Conservation (phyloP, 2,888 invertebrate species). For the Trypoxylon attenuatum region DNA sequence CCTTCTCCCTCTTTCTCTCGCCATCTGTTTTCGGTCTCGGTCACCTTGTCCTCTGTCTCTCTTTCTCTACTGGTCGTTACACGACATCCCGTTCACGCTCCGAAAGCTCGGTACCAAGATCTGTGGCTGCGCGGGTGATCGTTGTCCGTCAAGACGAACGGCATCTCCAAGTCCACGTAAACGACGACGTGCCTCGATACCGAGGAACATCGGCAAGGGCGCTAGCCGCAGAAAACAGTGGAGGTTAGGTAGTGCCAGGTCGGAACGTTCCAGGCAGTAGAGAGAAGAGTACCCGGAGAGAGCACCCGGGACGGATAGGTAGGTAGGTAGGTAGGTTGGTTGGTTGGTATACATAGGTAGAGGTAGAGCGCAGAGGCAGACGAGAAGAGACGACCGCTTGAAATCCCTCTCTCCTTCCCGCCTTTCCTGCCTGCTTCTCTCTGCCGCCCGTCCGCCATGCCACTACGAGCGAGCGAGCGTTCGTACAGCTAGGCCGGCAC, state of each 20-base stretch:
- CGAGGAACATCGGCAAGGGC: constrained; percentile 43
- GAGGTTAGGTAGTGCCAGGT: constrained; percentile 47
- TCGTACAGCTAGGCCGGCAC: constrained; percentile 72
- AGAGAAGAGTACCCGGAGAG: constrained; percentile 51
- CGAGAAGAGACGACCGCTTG: constrained; percentile 71
- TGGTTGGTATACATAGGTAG: constrained; percentile 45
- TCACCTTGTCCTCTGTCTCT: background rate
- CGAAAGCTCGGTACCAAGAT: constrained; percentile 17
- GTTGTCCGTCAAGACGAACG: constrained; percentile 44
- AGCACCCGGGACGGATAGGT: constrained; percentile 45
- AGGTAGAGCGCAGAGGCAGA: constrained; percentile 65
- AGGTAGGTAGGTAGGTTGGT: constrained; percentile 29
- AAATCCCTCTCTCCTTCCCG: constrained; percentile 71
- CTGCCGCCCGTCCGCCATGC: constrained; percentile 71
- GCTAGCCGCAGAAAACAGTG: constrained; percentile 41
- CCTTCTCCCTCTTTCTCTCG: background rate
- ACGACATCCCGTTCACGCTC: constrained; percentile 13
- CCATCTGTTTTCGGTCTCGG: too few species aligned
- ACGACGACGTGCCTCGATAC: constrained; percentile 40
- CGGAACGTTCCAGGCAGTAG: constrained; percentile 45
- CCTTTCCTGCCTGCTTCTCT: constrained; percentile 56
- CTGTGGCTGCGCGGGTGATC: constrained; percentile 27
- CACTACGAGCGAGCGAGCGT: constrained; percentile 71
- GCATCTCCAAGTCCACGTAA: constrained; percentile 45
- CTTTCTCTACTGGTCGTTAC: background rate